Base-by-base conservation (phyloP, 2,888 invertebrate genomes). In the Ophonus ardosiacus region DNA sequence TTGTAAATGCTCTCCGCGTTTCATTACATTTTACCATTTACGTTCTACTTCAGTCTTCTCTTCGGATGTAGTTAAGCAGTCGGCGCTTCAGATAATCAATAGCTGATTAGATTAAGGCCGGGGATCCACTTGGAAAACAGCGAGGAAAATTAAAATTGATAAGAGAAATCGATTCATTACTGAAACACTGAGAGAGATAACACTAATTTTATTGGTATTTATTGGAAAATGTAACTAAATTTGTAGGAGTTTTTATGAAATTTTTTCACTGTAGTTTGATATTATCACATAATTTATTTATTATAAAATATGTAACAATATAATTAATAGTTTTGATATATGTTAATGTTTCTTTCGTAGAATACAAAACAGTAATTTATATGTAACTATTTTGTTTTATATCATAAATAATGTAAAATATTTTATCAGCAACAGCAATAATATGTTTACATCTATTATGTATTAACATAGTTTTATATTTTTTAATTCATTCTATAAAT, bases 151-250 rank as follows among this genome's bases (percentile, higher is more conserved):
- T 40, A 43, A 74, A 74, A 74, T 43, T 74, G 71, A 74, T 74
- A 74, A 74, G 43, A 40, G 40, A 74, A 43, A 74, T 74, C 71
- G 71, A 74, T 74, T 74, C 43, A 74, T 74, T 74, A 43, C 43
- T 51, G 0, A 4, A 2, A 51, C 43, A 43, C 43, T 51, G 0
- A 4, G 10, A 51, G 43, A 51, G 13, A 51, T 51, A 51, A 51
- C 7, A 8, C 10, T 51, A 51, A 51, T 51, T 51, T 51, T 51
- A 51, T 51, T 13, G 8, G 43, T 8, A 13, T 51, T 51, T 51
- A 51, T 10, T 10, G 43, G 10, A 13, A 51, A 51, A 31, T 31
- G 31, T 31, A 31, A 24, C 24, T 10, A 40, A 7, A 40, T 7
- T 21, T 21, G 21, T 21, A 21, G 1, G 21, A 21, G 1, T 21